Percentiles rank a stretch among this genome's conserved stretches.
These are phyloP conservation scores for Xylota sylvarum DNA, from an alignment of 2,888 invertebrate species.

Conservation along the genomic window DNA sequence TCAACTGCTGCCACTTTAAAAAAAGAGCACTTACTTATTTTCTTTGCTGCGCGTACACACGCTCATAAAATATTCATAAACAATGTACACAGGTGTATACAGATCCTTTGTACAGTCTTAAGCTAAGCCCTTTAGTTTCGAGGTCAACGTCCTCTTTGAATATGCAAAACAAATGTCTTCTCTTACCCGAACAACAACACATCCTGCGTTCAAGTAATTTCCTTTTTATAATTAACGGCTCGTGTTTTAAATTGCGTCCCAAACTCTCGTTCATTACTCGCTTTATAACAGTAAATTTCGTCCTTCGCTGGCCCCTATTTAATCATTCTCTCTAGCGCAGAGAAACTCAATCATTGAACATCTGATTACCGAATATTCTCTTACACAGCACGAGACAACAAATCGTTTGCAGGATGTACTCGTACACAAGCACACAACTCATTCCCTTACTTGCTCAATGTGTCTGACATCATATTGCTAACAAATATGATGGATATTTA, in stretches of 20 bases:
- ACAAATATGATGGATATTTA: not conserved
- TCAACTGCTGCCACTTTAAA: not conserved
- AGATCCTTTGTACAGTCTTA: not conserved
- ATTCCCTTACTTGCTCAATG: not conserved
- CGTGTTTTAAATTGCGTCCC: slow-evolving; percentile 9
- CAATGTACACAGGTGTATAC: not conserved
- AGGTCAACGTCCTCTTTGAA: not conserved
- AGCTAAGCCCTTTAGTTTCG: not conserved
- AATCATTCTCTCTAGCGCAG: slow-evolving; percentile 3
- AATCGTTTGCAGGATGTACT: slow-evolving; percentile 2
- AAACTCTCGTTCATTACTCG: slow-evolving; percentile 4
- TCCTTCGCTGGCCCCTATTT: slow-evolving; percentile 21
- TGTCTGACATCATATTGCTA: not conserved
- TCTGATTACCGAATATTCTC: slow-evolving; percentile 3
- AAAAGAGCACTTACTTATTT: not conserved
- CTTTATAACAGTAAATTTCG: slow-evolving; percentile 39
- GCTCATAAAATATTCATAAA: not conserved
- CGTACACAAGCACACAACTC: not conserved
- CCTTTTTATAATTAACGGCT: slow-evolving; percentile 13
- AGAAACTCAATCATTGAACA: slow-evolving; percentile 4
- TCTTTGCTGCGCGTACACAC: not conserved
- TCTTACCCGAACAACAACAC: not conserved
- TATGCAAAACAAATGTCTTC: not conserved
- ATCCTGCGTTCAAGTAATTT: not conserved
- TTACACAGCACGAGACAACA: slow-evolving; percentile 12